Evolutionary conservation across 2,888 invertebrate genomes (phyloP), one percentile per base, ranked within the genome.

Genomic region (Cephus sareptanus): DNA sequence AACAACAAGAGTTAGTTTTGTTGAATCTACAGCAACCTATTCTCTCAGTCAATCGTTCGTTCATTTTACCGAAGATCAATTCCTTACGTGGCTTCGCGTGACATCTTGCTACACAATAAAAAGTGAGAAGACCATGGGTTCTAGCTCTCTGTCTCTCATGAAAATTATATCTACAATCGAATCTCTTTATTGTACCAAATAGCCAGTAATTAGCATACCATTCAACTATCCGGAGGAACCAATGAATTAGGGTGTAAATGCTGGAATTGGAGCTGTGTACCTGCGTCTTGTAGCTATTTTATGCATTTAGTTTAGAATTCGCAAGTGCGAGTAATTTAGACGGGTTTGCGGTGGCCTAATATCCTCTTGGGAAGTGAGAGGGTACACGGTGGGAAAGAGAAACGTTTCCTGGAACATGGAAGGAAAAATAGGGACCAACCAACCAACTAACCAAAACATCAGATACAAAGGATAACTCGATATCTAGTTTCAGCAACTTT

Each of bases 281-380:
- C 30, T n/a, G 33, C 34, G 68, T 34, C 35, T 35, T 31, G 73
- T 78, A 71, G 71, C 77, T 77, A 78, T 76, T 78, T 78, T 78
- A 71, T 76, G 75, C 76, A 76, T 78, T 73, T 76, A 78, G 78
- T 76, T 78, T 71, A 71, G 69, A 75, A 75, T 77, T 77, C 75
- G 35, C 76, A 78, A 73, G 78, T 78, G 69, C 78, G 76, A 78
- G 73, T 75, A 78, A 76, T 78, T 76, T 76, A 76, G 56, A 35
- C 73, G 78, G 76, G 78, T 78, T 77, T 76, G 78, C n/a, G 78
- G 76, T 76, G 23, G 78, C 73, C 75, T 75, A 78, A 78, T 78
- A 75, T 78, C 78, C 78, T 78, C 37, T 70, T 30, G 78, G 78
- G 78, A 73, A 69, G 40, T n/a, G 31, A 73, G 33, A 15, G 30